These are phyloP conservation scores for Halocynthia roretzi DNA, from an alignment of 23 tunicate genomes.

Conservation along the genomic window DNA sequence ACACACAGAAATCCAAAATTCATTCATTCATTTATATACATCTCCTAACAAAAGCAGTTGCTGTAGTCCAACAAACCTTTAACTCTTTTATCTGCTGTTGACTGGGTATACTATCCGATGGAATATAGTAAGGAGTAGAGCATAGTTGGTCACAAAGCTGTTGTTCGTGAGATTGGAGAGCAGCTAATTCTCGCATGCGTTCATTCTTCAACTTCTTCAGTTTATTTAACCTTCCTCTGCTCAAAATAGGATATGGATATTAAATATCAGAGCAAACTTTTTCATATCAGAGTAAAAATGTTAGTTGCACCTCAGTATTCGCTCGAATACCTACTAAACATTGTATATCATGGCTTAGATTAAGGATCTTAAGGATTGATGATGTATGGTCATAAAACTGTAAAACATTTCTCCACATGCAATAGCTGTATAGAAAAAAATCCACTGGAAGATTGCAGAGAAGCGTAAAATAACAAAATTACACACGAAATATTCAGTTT, in stretches of 20 bases:
- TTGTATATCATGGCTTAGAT: not conserved
- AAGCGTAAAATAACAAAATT: not conserved
- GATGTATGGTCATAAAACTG: not conserved
- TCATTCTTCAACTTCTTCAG: constrained; percentile 59
- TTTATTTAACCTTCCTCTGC: constrained; percentile 29
- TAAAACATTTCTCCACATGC: not conserved
- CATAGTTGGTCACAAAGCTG: constrained; percentile 79
- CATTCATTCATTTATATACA: no score
- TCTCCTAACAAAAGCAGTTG: no score
- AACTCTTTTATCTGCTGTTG: constrained; percentile 54
- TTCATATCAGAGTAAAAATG: not conserved
- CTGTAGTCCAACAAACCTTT: constrained; percentile 17
- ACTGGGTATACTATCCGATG: constrained; percentile 60
- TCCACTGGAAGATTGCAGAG: not conserved
- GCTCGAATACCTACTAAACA: not conserved
- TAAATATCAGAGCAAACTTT: no score
- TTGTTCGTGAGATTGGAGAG: constrained; percentile 63
- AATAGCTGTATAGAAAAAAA: not conserved
- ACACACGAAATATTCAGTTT: no score
- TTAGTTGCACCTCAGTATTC: not conserved
- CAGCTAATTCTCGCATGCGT: constrained; percentile 43
- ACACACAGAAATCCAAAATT: no score
- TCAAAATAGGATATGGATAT: no score
- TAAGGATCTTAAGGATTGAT: not conserved
- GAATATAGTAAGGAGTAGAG: constrained; percentile 72